Evolutionary conservation across 2,888 invertebrate genomes (phyloP), one percentile per base, ranked within the genome.

Genomic region (Eledone cirrhosa): DNA sequence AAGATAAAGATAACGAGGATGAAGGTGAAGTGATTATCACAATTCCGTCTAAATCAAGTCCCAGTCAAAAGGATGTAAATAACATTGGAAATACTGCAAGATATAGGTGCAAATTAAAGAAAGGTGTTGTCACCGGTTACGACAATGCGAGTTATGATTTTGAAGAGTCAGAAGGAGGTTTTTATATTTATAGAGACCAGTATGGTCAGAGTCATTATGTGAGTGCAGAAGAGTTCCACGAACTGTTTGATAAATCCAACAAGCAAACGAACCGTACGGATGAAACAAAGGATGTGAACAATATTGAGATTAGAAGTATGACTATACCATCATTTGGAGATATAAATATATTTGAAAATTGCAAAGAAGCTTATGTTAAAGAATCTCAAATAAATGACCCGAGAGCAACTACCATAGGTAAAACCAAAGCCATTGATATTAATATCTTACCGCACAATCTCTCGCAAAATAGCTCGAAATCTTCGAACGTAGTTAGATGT

Each of bases 151-250:
- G 72, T 19, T 72, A 72, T 41, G 72, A 72, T 4, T 72, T n/a
- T 31, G 72, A 72, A 22, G 72, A 72, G 31, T 33, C 33, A 0
- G 33, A 14, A 2, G 72, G 41, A 33, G 72, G 41, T n/a, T 72
- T 31, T 41, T 72, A 72, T 33, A 41, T 41, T 72, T 72, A 72
- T 14, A 72, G 31, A 14, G 72, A 72, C 41, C 72, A 72, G 1
- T 72, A 72, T 22, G 72, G 72, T n/a, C 31, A 72, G n/a, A 31
- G n/a, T 11, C 72, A 72, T 33, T 72, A 72, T 24, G 72, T 72
- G 8, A 72, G 72, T n/a, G 72, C 72, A n/a, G n/a, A 14, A 22
- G 72, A 72, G 41, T 72, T 41, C 33, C n/a, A 22, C 27, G n/a
- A 41, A 22, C 72, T 41, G 14, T 72, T 72, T 72, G 41, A 41